These are phyloP conservation scores for Anableps anableps DNA, from an alignment of 2,797 vertebrate species.

Conservation along the genomic window DNA sequence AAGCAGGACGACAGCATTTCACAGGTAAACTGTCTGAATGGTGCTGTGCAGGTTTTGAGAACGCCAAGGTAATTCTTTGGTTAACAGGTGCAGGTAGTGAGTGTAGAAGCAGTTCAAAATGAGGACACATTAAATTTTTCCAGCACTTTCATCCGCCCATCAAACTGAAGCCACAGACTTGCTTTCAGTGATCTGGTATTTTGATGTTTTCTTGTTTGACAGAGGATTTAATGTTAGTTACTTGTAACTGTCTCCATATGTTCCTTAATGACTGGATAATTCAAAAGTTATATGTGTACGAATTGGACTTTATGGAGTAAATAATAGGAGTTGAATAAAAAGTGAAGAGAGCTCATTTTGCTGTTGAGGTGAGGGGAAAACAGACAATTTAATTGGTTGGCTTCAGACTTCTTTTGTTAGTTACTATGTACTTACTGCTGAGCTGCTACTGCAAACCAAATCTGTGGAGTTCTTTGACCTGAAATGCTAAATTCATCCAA, in stretches of 20 bases:
- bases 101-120: conserved; percentile 9
- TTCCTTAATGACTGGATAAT: conserved; percentile 5
- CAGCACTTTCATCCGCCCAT: neutral
- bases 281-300: neutral
- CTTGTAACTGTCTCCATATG: neutral
- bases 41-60: neutral
- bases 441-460: neutral
- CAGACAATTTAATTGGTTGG: neutral
- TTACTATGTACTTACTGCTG: neutral
- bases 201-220: conserved; percentile 30
- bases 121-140: conserved; percentile 1
- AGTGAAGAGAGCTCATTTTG: neutral
- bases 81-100: neutral
- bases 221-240: conserved; percentile 17
- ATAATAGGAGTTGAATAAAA: neutral
- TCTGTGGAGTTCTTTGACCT: conserved; percentile 12
- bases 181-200: conserved; percentile 31
- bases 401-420: conserved; percentile 8
- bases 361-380: conserved; percentile 1
- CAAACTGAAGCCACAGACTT: conserved; percentile 8
- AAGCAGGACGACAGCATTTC: neutral
- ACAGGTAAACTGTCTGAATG: neutral
- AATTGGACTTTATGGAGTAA: neutral
- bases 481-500: conserved; percentile 27
- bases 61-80: neutral